Percentiles rank a stretch among this genome's conserved stretches.
These are phyloP conservation scores for Nomada hirtipes DNA, from an alignment of 2,888 invertebrate genomes.

Conservation along the genomic window DNA sequence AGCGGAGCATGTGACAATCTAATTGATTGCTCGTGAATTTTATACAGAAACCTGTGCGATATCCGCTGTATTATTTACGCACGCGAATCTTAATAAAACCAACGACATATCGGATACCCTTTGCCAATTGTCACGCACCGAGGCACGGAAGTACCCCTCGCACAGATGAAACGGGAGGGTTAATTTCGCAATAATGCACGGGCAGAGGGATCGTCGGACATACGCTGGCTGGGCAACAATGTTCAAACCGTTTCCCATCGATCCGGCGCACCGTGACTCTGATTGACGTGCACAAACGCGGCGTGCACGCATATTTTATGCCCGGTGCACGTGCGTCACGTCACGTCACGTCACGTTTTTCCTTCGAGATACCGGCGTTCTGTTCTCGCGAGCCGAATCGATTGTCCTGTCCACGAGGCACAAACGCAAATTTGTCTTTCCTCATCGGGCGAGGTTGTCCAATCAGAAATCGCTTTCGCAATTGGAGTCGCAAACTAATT, in stretches of 20 bases:
- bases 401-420: not conserved
- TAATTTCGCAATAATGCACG: too few species aligned
- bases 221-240: constrained; percentile 42
- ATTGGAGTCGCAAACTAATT: not conserved
- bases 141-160: too few species aligned
- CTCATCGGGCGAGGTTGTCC: not conserved
- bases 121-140: too few species aligned
- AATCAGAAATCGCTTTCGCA: not conserved
- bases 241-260: constrained; percentile 44
- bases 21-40: too few species aligned
- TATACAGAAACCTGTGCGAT: too few species aligned
- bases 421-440: not conserved
- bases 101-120: too few species aligned
- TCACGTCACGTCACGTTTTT: constrained; percentile 25
- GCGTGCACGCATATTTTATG: constrained; percentile 41
- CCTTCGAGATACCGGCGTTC: not conserved
- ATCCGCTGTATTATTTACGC: too few species aligned
- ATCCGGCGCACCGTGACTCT: constrained; percentile 28
- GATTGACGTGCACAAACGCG: constrained; percentile 44
- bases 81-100: too few species aligned
- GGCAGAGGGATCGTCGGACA: constrained; percentile 6
- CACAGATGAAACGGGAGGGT: too few species aligned
- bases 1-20: too few species aligned
- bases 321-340: constrained; percentile 17
- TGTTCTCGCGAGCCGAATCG: not conserved